Evolutionary conservation across 2,797 vertebrate species (phyloP), one percentile per base, ranked within the genome.

Genomic region (Trichosurus vulpecula): DNA sequence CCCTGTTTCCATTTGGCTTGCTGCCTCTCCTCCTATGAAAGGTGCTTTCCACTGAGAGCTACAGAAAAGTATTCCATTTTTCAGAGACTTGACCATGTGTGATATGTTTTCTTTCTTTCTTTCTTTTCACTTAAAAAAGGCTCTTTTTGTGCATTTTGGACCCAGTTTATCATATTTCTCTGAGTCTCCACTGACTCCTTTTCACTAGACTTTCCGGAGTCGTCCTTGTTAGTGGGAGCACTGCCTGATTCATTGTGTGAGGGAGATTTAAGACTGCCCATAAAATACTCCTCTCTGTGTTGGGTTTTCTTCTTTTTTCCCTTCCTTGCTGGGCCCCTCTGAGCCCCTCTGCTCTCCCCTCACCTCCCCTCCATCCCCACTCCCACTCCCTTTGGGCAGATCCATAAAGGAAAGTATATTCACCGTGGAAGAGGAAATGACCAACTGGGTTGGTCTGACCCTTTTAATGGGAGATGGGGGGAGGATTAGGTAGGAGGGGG

Each of bases 201-300:
- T 93, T 52, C 97, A 90, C 97, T 96, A 98, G 98, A 98, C 98
- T 98, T 97, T 93, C 95, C 91, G 95, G 98, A 98, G 98, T 98
- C 97, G 54, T 96, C 97, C 98, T 97, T 58, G 94, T 98, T 98
- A 97, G 98, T 66, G 41, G 3, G 6, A 94, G 97, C 94, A 92
- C 96, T 93, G 74, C 81, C 29, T 95, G 98, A 97, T 97, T 98
- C 97, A 93, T 94, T 96, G 97, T 97, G 98, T 94, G 97, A 95
- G 92, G 97, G 98, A 97, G 97, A 96, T 97, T 98, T 97, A 97
- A 97, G 90, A 97, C 94, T 30, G 93, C 98, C 97, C 3, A 0
- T 96, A 98, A 98, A 98, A 98, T 96, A 93, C 90, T 93, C 96
- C 96, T 74, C 10, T 92, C 56, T 96, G 57, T 92, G 93, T 97